Base-by-base conservation (phyloP, 1,140 invertebrate species). In the Sarcophaga peregrina region DNA sequence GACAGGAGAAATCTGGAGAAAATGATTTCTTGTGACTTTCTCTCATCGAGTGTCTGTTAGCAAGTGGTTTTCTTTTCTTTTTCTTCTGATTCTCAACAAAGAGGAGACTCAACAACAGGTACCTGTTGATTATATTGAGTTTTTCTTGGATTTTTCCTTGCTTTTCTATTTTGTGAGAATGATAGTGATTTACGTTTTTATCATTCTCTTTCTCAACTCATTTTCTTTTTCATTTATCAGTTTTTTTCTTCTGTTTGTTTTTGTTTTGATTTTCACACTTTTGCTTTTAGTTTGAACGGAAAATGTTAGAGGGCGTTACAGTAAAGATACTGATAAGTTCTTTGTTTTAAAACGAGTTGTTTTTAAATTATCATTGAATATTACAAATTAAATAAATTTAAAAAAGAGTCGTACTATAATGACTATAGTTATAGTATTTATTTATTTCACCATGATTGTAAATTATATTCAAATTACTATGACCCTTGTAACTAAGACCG, bases 251-350 rank as follows among this genome's bases (percentile, higher is more conserved):
- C 9, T 75, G 15, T 11, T 76, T 76, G 0, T 15, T 76, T 9
- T 25, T 78, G 75, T 78, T 78, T n/a, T 78, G 75, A 78, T 78
- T 25, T 78, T 78, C 75, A 78, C 75, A 78, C 75, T 78, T 58
- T 20, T 68, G 20, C 8, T 68, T 7, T 17, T 68, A 68, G 62
- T 68, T 17, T 68, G n/a, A 25, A 68, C 6, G n/a, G 20, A 68
- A 8, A 68, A 20, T 20, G 62, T 9, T n/a, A 68, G 62, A 68
- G 62, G 62, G 62, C 62, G 62, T n/a, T 2, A 52, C 13, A 13
- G 50, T 52, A 52, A 5, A 1, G 5, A 5, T 37, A 37, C n/a
- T 37, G 1, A 37, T 37, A 37, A 37, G 25, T 37, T 37, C 25
- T 37, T 37, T 37, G 25, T 37, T 2, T 37, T 37, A 37, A 37